phyloP scores from a whole-genome alignment of 2,888 invertebrate genomes.

The Sesia bembeciformis region DNA sequence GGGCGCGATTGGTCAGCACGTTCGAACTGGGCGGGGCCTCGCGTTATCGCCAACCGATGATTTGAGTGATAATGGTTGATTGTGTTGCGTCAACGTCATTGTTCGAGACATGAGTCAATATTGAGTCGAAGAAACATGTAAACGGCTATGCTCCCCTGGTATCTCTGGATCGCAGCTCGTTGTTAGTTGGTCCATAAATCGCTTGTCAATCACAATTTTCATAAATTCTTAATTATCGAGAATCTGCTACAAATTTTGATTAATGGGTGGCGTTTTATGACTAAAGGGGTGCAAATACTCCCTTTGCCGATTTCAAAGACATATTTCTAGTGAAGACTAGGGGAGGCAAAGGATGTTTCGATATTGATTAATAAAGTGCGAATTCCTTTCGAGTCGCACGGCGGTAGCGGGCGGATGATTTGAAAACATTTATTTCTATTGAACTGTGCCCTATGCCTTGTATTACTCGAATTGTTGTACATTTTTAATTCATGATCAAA shows the following conservation, averaged over 20 bases:
- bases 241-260: slow-evolving; percentile 11
- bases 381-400: slow-evolving; percentile 14
- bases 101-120: slow-evolving; percentile 19
- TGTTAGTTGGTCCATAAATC: not conserved
- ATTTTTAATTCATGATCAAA: too few relatives aligned
- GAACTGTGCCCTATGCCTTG: too few relatives aligned
- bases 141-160: not conserved
- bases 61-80: slow-evolving; percentile 37
- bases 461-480: too few relatives aligned
- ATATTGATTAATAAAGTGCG: slow-evolving; percentile 33
- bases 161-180: not conserved
- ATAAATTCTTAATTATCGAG: slow-evolving; percentile 5
- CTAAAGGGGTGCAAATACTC: slow-evolving; percentile 4
- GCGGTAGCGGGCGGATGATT: not conserved
- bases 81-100: slow-evolving; percentile 33
- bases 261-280: slow-evolving; percentile 8
- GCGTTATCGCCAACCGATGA: slow-evolving; percentile 39
- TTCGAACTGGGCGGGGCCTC: slow-evolving; percentile 46
- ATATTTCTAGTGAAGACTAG: slow-evolving; percentile 23
- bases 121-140: not conserved
- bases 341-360: slow-evolving; percentile 18
- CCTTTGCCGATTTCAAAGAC: slow-evolving; percentile 29
- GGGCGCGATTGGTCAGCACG: slow-evolving; percentile 54
- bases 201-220: not conserved
- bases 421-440: too few relatives aligned